phyloP scores from a whole-genome alignment of 1,140 invertebrate species.

The Nasonia longicornis region DNA sequence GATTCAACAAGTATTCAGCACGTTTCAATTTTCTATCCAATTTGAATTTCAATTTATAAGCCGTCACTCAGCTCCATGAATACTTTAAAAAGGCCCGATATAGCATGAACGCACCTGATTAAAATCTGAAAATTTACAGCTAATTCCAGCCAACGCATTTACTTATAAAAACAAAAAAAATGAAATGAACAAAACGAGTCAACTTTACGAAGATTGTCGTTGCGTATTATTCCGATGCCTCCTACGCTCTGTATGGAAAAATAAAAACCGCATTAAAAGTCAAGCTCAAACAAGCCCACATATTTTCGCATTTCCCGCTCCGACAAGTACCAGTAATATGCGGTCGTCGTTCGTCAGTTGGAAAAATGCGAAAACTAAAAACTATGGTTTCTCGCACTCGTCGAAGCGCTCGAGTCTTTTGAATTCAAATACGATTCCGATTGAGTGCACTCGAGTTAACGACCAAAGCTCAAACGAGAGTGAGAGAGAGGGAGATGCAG shows the following conservation, averaged over 20 bases:
- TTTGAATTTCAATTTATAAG: neutral
- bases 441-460: slow-evolving; percentile 23
- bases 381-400: neutral
- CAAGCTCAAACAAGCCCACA: neutral
- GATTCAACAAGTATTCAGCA: neutral
- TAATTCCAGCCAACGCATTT: no score
- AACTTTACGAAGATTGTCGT: no score
- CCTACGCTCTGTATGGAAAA: no score
- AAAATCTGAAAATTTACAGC: no score
- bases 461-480: neutral
- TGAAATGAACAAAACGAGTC: no score
- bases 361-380: neutral
- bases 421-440: slow-evolving; percentile 27
- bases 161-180: no score
- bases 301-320: neutral
- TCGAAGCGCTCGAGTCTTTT: neutral
- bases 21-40: neutral
- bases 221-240: no score
- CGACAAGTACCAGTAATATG: neutral
- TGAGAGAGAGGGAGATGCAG: slow-evolving; percentile 4
- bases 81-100: neutral
- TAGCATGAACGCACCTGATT: no score
- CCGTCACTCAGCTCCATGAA: neutral
- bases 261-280: no score
- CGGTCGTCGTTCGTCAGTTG: neutral